A percentile compares a stretch with the other conserved stretches of the same genome.
phyloP scores from a whole-genome alignment of 1,140 invertebrate genomes.

The Zaprionus capensis region DNA sequence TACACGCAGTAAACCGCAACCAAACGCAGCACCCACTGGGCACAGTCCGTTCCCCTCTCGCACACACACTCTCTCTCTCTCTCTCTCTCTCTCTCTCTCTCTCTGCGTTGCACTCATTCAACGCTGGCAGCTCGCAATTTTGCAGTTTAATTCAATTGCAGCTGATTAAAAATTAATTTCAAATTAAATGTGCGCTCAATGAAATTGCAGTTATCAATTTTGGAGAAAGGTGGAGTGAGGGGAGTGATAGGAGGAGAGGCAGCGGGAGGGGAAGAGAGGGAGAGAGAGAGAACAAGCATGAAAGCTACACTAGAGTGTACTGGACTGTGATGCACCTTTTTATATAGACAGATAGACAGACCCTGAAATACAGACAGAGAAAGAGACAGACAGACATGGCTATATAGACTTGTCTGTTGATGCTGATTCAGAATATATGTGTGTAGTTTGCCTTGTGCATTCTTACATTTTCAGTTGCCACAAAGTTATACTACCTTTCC shows the following conservation, averaged over 20 bases:
- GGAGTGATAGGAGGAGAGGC: no score
- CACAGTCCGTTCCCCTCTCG: neutral
- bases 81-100: neutral
- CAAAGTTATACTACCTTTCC: no score
- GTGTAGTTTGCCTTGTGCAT: no score
- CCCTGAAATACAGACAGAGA: no score
- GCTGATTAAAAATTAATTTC: constrained; percentile 78
- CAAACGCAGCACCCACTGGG: neutral
- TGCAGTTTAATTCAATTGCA: constrained; percentile 74
- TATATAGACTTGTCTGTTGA: no score
- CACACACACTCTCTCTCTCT: neutral
- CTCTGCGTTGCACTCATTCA: neutral
- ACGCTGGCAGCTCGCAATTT: neutral
- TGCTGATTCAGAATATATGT: no score
- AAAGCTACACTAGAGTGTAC: no score
- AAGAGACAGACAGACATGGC: no score
- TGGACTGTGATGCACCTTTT: no score
- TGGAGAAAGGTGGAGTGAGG: neutral
- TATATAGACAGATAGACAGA: no score
- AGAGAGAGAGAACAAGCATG: neutral
- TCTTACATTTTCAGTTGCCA: no score
- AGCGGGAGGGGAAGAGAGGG: neutral
- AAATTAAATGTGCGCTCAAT: constrained; percentile 78
- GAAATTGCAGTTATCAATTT: constrained; percentile 55
- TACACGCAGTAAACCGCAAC: constrained; percentile 12